phyloP scores from a whole-genome alignment of 2,888 invertebrate genomes.

The Aphrophora alni region DNA sequence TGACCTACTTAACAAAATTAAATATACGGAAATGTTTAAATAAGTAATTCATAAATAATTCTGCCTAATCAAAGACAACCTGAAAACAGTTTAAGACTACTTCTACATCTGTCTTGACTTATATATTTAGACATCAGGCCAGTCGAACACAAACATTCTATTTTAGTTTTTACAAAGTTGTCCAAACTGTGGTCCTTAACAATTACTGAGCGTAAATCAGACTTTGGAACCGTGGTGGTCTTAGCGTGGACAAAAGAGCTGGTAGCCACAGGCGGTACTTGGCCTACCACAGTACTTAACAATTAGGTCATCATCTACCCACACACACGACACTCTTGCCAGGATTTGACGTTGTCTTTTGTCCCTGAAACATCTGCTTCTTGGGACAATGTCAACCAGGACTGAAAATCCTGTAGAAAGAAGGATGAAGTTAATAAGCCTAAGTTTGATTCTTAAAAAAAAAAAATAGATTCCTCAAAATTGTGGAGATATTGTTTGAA shows the following conservation, averaged over 20 bases:
- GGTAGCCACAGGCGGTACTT: background rate
- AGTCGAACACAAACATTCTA: background rate
- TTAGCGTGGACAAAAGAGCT: background rate
- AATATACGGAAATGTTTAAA: no score
- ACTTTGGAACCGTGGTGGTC: background rate
- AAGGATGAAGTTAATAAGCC: no score
- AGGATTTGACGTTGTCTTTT: background rate
- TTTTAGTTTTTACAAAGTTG: background rate
- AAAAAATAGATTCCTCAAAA: no score
- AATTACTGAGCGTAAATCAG: background rate
- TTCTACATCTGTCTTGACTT: no score
- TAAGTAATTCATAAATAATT: no score
- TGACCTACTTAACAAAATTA: no score
- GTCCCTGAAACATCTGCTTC: background rate
- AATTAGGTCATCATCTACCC: slow-evolving; percentile 6
- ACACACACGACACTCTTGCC: background rate
- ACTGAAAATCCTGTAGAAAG: background rate
- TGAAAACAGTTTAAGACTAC: no score
- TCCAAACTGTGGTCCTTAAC: background rate
- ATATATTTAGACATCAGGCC: background rate
- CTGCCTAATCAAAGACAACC: no score
- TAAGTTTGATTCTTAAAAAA: no score
- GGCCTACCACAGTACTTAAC: slow-evolving; percentile 6
- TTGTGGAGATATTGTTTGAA: no score
- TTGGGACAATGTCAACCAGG: no score